Evolutionary conservation across 2,797 vertebrate species (phyloP).

Genomic region (Fundulus diaphanus): DNA sequence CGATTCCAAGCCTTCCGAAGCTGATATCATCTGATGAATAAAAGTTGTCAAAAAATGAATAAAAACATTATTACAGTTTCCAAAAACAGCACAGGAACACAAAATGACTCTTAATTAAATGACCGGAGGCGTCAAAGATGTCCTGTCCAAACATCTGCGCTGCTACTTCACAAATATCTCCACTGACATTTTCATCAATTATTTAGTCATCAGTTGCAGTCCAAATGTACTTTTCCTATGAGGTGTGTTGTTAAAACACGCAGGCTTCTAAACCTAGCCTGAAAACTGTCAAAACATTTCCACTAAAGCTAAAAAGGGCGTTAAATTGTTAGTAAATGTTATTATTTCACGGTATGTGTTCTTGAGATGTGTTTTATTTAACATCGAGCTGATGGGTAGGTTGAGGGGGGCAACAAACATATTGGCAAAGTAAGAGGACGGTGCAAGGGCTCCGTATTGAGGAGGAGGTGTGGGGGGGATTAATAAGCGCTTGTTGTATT

Average conservation of each 20-base stretch:
- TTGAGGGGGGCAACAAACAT: conserved; percentile 25
- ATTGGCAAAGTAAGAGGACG: conserved; percentile 34
- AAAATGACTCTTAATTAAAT: not conserved
- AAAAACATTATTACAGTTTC: not conserved
- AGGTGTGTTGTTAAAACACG: not conserved
- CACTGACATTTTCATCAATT: conserved; percentile 6
- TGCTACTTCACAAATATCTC: not conserved
- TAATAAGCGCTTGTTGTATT: conserved; percentile 81
- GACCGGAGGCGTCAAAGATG: not conserved
- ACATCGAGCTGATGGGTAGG: conserved; percentile 15
- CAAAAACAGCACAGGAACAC: not conserved
- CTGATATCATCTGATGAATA: not conserved
- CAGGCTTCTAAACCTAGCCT: conserved; percentile 26
- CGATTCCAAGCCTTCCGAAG: not conserved
- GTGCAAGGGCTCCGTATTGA: conserved; percentile 58
- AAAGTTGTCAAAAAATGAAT: not conserved
- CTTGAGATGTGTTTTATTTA: conserved; percentile 5
- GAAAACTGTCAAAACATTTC: conserved; percentile 22
- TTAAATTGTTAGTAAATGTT: conserved; percentile 30
- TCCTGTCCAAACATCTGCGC: not conserved
- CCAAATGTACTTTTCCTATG: not conserved
- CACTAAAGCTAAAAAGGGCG: conserved; percentile 50
- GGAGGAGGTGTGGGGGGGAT: conserved; percentile 62
- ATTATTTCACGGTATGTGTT: conserved; percentile 38
- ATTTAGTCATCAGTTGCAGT: conserved; percentile 8